Evolutionary conservation across 1,140 invertebrate species (phyloP), one percentile per base, ranked within the genome.

Genomic region (Hylyphantes graminicola): DNA sequence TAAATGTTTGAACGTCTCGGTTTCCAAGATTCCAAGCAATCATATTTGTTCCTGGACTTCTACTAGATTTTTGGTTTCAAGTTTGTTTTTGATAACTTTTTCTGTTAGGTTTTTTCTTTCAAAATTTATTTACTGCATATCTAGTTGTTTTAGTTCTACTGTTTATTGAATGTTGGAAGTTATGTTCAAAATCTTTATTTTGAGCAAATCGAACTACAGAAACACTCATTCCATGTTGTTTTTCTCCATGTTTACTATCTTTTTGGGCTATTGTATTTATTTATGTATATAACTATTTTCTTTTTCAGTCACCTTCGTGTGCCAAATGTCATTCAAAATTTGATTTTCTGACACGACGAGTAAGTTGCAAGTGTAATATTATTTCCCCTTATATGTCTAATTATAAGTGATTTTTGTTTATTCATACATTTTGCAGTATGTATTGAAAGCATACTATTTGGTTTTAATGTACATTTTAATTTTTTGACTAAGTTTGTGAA

Each of bases 341-440:
- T 89, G 90, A 90, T 82, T 90, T 91, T 63, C 86, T 91, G 53
- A 90, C 88, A 73, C 88, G 91, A 88, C 89, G 89, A 88, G 91
- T 91, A 88, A 87, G 89, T 82, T 10, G n/a, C 55, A n/a, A 61
- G n/a, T 86, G 21, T 68, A 17, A 61, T 74, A 61, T 67, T 21
- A n/a, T n/a, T n/a, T n/a, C n/a, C n/a, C n/a, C n/a, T n/a, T n/a
- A n/a, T n/a, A n/a, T n/a, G n/a, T 77, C 79, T 86, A 8, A 76
- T 21, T 35, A 50, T 48, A 50, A 35, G 77, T 4, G 13, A 17
- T 61, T 55, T 57, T 57, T n/a, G 76, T 73, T 67, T 55, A 5
- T 53, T 67, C 35, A 12, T 57, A 57, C 15, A 11, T 57, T 57
- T 57, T 57, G 15, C 10, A 57, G 15, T 11, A 57, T 11, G 15